Conservation (phyloP, 1,140 invertebrate species). For the Heliconius hewitsoni region DNA sequence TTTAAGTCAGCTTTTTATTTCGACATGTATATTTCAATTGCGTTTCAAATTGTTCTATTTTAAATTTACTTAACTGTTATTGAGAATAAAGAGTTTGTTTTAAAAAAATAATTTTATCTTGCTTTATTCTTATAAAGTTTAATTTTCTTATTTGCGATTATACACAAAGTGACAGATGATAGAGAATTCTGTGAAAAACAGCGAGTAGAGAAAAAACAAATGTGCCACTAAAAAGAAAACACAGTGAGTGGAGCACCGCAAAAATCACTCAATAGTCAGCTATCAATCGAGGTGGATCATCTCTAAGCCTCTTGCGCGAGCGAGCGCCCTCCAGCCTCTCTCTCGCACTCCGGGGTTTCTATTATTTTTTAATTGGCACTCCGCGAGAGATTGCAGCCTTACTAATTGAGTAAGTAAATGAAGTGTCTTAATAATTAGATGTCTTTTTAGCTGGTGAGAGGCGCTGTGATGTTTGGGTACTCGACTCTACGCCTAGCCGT, state of each 20-base stretch:
- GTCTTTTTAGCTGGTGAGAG: slow-evolving; percentile 69
- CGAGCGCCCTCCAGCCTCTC: slow-evolving; percentile 61
- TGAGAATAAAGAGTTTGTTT: not conserved
- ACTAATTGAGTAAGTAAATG: slow-evolving; percentile 79
- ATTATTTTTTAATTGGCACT: slow-evolving; percentile 80
- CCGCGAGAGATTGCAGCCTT: slow-evolving; percentile 68
- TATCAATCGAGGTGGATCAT: slow-evolving; percentile 65
- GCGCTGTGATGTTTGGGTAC: slow-evolving; percentile 45
- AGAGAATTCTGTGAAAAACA: not conserved
- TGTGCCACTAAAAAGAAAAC: slow-evolving; percentile 35
- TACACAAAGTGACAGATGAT: not conserved
- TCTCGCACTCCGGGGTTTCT: slow-evolving; percentile 65
- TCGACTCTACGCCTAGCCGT: slow-evolving; percentile 41
- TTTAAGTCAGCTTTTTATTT: slow-evolving; percentile 42
- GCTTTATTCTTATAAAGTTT: too few relatives aligned
- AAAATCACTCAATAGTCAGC: slow-evolving; percentile 59
- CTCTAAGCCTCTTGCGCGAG: slow-evolving; percentile 66
- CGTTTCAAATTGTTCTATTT: slow-evolving; percentile 36
- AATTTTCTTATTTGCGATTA: not conserved
- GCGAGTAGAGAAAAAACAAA: slow-evolving; percentile 23
- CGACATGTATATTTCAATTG: slow-evolving; percentile 40
- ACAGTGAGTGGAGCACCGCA: slow-evolving; percentile 36
- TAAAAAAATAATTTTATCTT: not conserved
- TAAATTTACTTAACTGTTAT: slow-evolving; percentile 24
- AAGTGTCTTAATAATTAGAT: slow-evolving; percentile 79